phyloP scores from a whole-genome alignment of 92 coral and sea anemone species.

The Scolanthus callimorphus region DNA sequence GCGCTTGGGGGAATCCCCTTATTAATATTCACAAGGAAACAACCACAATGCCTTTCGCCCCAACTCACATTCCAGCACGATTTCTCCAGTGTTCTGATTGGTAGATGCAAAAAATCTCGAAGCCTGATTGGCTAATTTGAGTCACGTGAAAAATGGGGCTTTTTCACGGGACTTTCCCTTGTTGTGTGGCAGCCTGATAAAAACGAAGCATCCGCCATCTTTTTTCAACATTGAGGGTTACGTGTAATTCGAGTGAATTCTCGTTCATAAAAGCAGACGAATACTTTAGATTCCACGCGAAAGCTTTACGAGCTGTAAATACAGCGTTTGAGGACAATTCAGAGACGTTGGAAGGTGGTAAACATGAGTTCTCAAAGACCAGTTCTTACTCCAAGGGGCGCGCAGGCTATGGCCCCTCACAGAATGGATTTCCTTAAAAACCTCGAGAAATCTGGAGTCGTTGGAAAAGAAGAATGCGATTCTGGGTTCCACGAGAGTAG shows the following conservation, averaged over 20 bases:
- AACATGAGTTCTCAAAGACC: neutral
- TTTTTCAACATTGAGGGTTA: too few relatives aligned
- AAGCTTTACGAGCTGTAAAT: too few relatives aligned
- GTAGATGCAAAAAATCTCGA: neutral
- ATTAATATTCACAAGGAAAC: conserved; percentile 18
- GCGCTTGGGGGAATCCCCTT: conserved; percentile 87
- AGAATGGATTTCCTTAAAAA: conserved; percentile 2
- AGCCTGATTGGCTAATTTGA: conserved; percentile 53
- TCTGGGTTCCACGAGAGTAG: conserved; percentile 77
- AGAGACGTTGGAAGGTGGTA: neutral
- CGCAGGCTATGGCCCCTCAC: conserved; percentile 12
- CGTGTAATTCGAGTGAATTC: too few relatives aligned
- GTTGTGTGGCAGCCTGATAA: neutral
- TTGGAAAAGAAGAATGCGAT: conserved; percentile 40
- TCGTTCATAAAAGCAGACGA: too few relatives aligned
- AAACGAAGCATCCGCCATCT: conserved; percentile 69
- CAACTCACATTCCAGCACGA: conserved; percentile 42
- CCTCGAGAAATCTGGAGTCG: neutral
- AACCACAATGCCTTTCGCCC: conserved; percentile 21
- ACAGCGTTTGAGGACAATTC: neutral
- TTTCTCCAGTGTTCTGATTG: conserved; percentile 10
- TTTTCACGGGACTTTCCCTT: conserved; percentile 69
- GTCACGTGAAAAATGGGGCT: conserved; percentile 28
- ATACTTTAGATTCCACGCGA: neutral
- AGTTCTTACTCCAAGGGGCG: conserved; percentile 50